Conservation (phyloP, 2,888 invertebrate species). For the Zaprionus obscuricornis region DNA sequence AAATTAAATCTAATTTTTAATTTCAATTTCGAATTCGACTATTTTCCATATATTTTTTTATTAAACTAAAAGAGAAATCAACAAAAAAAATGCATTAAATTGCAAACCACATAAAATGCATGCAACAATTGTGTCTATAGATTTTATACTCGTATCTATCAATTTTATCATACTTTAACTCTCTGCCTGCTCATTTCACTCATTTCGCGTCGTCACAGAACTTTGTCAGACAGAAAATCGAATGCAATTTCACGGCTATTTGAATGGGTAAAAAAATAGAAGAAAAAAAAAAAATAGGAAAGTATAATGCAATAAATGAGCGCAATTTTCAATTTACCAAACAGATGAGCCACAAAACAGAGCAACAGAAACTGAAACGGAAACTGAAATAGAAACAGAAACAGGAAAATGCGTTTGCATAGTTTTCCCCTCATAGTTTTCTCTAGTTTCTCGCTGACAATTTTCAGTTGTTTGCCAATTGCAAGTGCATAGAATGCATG, state of each 20-base stretch:
- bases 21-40: too few species aligned
- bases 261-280: constrained; percentile 44
- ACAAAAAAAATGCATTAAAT: too few species aligned
- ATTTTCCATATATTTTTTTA: too few species aligned
- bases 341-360: constrained; percentile 70
- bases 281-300: constrained; percentile 22
- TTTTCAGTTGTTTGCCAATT: constrained; percentile 16
- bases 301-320: constrained; percentile 72
- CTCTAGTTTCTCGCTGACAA: too few species aligned
- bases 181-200: background rate
- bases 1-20: too few species aligned
- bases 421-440: too few species aligned
- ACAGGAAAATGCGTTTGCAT: constrained; percentile 1
- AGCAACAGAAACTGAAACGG: constrained; percentile 10
- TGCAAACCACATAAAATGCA: constrained; percentile 17
- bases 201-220: constrained; percentile 2
- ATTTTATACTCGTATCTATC: too few species aligned
- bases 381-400: background rate
- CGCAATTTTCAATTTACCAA: constrained; percentile 70
- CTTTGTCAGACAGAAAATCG: constrained; percentile 54
- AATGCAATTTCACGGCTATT: constrained; percentile 76
- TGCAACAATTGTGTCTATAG: constrained; percentile 19
- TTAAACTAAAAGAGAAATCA: too few species aligned
- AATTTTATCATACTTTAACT: background rate
- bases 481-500: too few species aligned